Evolutionary conservation across 2,797 vertebrate species (phyloP).

Genomic region (Argyrosomus regius): DNA sequence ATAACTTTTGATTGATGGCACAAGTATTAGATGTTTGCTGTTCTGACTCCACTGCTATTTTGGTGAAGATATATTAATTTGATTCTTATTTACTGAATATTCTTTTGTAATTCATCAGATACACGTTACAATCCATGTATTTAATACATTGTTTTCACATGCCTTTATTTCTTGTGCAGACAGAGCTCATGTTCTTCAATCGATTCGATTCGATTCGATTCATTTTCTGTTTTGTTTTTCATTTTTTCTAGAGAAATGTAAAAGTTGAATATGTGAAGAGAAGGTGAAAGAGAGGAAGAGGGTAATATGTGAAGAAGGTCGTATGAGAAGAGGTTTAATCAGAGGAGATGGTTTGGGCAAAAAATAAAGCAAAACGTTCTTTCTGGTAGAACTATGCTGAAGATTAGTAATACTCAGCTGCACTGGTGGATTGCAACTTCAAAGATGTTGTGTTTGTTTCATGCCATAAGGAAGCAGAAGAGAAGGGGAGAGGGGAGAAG

Average conservation of each 20-base stretch:
- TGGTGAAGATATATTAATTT: neutral
- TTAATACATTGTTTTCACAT: neutral
- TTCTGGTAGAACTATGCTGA: neutral
- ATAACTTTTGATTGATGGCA: neutral
- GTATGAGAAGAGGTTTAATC: slow-evolving; percentile 8
- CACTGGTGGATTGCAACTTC: slow-evolving; percentile 35
- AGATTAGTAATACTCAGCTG: slow-evolving; percentile 30
- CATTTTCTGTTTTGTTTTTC: neutral
- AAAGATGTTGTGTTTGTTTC: slow-evolving; percentile 4
- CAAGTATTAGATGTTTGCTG: neutral
- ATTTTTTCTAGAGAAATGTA: neutral
- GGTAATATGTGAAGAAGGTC: neutral
- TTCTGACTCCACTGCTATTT: neutral
- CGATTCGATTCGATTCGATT: no score
- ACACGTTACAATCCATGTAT: neutral
- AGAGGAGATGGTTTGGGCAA: neutral
- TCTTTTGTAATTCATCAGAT: neutral
- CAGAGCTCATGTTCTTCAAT: neutral
- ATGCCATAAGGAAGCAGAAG: neutral
- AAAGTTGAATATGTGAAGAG: neutral
- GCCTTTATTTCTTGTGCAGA: neutral
- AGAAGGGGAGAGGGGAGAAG: neutral
- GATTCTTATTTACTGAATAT: neutral
- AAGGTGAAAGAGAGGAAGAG: neutral
- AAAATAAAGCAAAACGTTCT: neutral